Percentiles rank a stretch among this genome's conserved stretches.
Conservation (phyloP, 1,140 invertebrate species). For the Latrodectus geometricus region DNA sequence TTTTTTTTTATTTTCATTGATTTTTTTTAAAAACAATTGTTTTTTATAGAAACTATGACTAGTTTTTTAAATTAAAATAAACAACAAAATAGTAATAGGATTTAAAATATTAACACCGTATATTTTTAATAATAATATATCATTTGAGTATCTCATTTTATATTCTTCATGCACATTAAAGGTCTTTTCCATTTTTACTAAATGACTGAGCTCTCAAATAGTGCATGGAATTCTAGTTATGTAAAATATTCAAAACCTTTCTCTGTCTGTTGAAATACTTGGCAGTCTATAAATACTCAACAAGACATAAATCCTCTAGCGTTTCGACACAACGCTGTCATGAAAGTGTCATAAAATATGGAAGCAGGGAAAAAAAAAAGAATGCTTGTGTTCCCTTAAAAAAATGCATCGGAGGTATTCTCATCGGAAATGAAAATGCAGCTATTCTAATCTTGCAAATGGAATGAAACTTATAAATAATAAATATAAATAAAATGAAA, state of each 20-base stretch:
- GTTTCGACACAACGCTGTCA: not conserved
- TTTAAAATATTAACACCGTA: too few relatives aligned
- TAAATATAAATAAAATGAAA: conserved; percentile 35
- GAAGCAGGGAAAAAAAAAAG: not conserved
- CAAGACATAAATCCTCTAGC: conserved; percentile 23
- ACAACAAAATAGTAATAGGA: too few relatives aligned
- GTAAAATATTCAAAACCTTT: not conserved
- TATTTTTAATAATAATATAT: too few relatives aligned
- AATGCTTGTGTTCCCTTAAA: not conserved
- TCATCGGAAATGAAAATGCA: conserved; percentile 27
- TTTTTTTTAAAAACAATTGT: too few relatives aligned
- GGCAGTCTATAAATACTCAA: not conserved
- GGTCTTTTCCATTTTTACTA: too few relatives aligned
- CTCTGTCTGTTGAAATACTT: not conserved
- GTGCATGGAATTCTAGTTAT: not conserved
- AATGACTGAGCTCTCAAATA: too few relatives aligned
- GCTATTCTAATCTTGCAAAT: conserved; percentile 51
- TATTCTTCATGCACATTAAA: too few relatives aligned
- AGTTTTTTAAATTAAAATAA: too few relatives aligned
- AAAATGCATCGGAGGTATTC: not conserved
- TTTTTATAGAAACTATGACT: too few relatives aligned
- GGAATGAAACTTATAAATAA: conserved; percentile 45
- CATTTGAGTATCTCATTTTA: too few relatives aligned
- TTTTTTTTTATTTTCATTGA: too few relatives aligned
- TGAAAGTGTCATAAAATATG: not conserved